These are phyloP conservation scores for Agrypnia vestita DNA, from an alignment of 1,140 invertebrate genomes.

Conservation along the genomic window DNA sequence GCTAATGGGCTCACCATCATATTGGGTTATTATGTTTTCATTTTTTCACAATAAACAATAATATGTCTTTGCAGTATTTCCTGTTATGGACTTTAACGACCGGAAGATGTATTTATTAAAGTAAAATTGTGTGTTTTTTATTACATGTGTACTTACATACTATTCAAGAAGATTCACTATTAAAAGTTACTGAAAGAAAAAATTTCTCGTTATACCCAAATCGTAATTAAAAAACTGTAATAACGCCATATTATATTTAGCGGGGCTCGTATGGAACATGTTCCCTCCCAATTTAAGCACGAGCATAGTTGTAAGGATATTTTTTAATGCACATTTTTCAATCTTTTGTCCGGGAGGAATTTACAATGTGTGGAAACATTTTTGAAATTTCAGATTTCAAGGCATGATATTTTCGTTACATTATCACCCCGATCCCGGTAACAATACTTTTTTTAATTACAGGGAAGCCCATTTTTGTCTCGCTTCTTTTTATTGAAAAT, in stretches of 20 bases:
- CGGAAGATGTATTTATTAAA: too few relatives aligned
- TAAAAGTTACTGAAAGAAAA: too few relatives aligned
- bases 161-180: too few relatives aligned
- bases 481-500: constrained; percentile 22
- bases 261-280: constrained; percentile 9
- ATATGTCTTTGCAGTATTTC: too few relatives aligned
- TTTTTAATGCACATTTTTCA: constrained; percentile 40
- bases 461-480: background rate
- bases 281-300: constrained; percentile 23
- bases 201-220: background rate
- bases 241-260: constrained; percentile 16
- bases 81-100: too few relatives aligned
- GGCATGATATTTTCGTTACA: background rate
- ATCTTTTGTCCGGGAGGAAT: constrained; percentile 25
- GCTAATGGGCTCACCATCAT: too few relatives aligned
- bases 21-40: too few relatives aligned
- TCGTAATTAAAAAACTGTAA: constrained; percentile 3
- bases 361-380: constrained; percentile 21
- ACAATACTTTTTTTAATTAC: constrained; percentile 9
- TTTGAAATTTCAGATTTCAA: constrained; percentile 19
- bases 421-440: background rate
- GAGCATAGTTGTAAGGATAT: constrained; percentile 13
- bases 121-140: too few relatives aligned
- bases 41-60: too few relatives aligned
- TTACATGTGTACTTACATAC: too few relatives aligned